Evolutionary conservation across 2,113 vertebrate species (phyloP).

Genomic region (Chamaea fasciata): DNA sequence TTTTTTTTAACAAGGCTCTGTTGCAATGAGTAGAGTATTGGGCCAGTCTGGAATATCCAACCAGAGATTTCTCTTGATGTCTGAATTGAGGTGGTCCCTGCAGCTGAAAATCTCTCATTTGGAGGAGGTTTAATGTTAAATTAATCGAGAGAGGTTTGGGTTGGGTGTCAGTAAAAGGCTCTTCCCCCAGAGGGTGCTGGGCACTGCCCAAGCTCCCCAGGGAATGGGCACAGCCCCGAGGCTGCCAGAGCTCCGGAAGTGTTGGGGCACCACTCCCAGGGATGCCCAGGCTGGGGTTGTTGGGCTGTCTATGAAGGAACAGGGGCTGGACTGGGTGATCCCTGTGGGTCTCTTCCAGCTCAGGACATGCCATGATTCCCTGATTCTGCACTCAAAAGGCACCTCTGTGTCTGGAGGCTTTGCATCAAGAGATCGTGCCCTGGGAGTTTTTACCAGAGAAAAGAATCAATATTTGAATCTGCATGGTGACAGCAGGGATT

Average conservation of each 20-base stretch:
- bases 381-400: neutral
- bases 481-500: neutral
- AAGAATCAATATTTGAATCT: neutral
- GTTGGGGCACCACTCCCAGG: rapidly evolving
- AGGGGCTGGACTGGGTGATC: rapidly evolving
- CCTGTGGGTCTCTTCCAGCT: neutral
- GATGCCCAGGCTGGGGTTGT: rapidly evolving
- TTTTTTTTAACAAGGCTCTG: neutral
- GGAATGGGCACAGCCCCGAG: rapidly evolving
- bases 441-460: neutral
- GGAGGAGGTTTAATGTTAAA: neutral
- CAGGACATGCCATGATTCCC: neutral
- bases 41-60: neutral
- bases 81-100: neutral
- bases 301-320: neutral
- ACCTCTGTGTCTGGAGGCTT: neutral
- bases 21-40: neutral
- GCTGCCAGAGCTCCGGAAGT: neutral
- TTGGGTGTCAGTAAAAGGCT: rapidly evolving
- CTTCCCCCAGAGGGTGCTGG: too few species aligned
- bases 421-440: neutral
- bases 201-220: neutral
- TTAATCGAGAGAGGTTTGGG: neutral
- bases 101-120: neutral
- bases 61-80: neutral